Conservation (phyloP, 2,113 vertebrate species). For the Orcinus orca region DNA sequence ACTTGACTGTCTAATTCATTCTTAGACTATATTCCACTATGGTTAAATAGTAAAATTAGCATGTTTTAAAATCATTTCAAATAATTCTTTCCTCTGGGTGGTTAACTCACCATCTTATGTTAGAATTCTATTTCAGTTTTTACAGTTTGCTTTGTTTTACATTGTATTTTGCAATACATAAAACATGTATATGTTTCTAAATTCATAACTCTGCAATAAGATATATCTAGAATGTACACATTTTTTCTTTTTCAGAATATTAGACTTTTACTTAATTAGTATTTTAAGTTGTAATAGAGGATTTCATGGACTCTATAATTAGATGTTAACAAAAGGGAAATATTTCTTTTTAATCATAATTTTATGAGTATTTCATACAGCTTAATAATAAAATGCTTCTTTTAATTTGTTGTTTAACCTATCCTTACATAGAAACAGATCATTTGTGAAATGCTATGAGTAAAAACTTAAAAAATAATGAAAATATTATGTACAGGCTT, state of each 20-base stretch:
- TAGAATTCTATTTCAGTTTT: not conserved
- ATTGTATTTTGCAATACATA: not conserved
- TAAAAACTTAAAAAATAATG: not conserved
- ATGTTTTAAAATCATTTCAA: not conserved
- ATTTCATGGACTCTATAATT: not conserved
- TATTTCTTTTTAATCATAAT: not conserved
- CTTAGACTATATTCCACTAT: not conserved
- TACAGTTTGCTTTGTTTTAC: not conserved
- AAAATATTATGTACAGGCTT: not conserved
- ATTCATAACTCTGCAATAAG: not conserved
- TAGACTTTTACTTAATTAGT: not conserved
- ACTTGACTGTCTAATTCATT: not conserved
- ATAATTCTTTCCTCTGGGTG: not conserved
- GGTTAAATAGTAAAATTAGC: not conserved
- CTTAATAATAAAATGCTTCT: not conserved
- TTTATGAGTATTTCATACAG: not conserved
- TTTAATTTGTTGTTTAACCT: not conserved
- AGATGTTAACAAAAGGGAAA: not conserved
- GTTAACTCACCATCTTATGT: not conserved
- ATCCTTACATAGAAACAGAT: not conserved
- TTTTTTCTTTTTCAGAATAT: not conserved
- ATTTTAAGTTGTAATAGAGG: constrained; percentile 7
- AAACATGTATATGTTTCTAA: not conserved
- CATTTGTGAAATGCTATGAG: not conserved
- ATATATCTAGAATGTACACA: not conserved